Percentiles rank a stretch among this genome's conserved stretches.
Conservation (phyloP, 2,888 invertebrate species). For the Pimpla rufipes region DNA sequence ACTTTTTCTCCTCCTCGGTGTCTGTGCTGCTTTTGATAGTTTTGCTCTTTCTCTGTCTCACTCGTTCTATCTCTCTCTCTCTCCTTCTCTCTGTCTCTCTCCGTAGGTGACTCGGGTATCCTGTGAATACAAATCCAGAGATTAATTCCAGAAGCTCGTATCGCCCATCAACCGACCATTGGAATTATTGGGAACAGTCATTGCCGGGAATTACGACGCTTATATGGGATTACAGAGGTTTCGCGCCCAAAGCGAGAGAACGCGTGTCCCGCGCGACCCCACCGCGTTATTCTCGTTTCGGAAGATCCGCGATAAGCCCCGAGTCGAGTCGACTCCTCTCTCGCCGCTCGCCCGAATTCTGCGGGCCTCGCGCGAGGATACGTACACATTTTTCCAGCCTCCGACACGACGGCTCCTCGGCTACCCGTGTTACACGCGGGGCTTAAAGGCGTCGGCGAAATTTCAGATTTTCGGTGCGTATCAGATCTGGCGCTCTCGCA, state of each 20-base stretch:
- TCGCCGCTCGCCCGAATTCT: slow-evolving; percentile 34
- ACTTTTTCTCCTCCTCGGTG: slow-evolving; percentile 4
- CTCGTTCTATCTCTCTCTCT: slow-evolving; percentile 20
- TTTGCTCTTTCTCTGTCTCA: slow-evolving; percentile 5
- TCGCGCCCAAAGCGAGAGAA: slow-evolving; percentile 14
- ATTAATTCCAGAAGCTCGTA: slow-evolving; percentile 43
- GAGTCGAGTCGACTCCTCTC: background rate
- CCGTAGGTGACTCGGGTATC: background rate
- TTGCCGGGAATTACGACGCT: slow-evolving; percentile 64
- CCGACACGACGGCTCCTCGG: background rate
- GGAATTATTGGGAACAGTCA: slow-evolving; percentile 67
- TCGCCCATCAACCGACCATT: slow-evolving; percentile 47
- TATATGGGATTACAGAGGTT: slow-evolving; percentile 64
- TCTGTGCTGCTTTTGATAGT: background rate
- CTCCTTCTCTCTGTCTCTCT: background rate
- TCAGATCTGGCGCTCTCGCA: slow-evolving; percentile 1
- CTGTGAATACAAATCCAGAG: slow-evolving; percentile 43
- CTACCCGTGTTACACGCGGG: slow-evolving; percentile 59
- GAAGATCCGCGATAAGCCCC: slow-evolving; percentile 65
- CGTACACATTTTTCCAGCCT: slow-evolving; percentile 27
- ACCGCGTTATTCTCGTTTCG: slow-evolving; percentile 58
- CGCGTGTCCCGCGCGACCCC: slow-evolving; percentile 30
- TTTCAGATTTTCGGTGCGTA: background rate
- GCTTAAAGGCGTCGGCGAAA: background rate
- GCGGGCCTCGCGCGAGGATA: slow-evolving; percentile 21